Percentiles rank a stretch among this genome's conserved stretches.
phyloP scores from a whole-genome alignment of 2,888 invertebrate genomes.

The Philaethria dido region DNA sequence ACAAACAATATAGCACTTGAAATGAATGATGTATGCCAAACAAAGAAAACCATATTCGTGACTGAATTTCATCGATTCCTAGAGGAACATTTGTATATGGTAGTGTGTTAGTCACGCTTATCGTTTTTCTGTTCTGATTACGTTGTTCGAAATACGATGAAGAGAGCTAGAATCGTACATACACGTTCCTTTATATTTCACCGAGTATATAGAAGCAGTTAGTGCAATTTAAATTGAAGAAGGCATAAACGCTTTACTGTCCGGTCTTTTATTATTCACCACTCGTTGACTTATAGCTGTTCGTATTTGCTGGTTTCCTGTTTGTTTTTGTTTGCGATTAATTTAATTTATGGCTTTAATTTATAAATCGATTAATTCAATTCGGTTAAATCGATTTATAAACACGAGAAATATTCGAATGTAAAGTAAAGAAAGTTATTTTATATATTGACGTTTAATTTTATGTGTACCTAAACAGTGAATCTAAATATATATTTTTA shows the following conservation, averaged over 20 bases:
- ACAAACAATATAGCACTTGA: not conserved
- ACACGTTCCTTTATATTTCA: slow-evolving; percentile 33
- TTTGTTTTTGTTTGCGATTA: slow-evolving; percentile 38
- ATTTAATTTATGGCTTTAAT: slow-evolving; percentile 21
- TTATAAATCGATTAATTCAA: slow-evolving; percentile 15
- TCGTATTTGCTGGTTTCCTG: slow-evolving; percentile 57
- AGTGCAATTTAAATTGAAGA: slow-evolving; percentile 65
- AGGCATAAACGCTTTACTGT: slow-evolving; percentile 56
- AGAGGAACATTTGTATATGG: slow-evolving; percentile 43
- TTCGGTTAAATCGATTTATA: too few relatives aligned
- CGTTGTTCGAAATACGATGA: slow-evolving; percentile 32
- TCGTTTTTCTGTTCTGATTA: slow-evolving; percentile 40
- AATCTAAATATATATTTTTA: not conserved
- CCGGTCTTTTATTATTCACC: slow-evolving; percentile 66
- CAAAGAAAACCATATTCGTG: slow-evolving; percentile 20
- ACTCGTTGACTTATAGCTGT: slow-evolving; percentile 57
- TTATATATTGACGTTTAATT: too few relatives aligned
- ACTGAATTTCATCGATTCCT: slow-evolving; percentile 38
- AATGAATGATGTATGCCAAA: slow-evolving; percentile 1
- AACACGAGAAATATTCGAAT: too few relatives aligned
- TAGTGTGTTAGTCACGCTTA: slow-evolving; percentile 32
- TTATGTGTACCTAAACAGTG: not conserved
- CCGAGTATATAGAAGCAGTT: slow-evolving; percentile 51
- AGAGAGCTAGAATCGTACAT: slow-evolving; percentile 27
- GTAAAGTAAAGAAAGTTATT: too few relatives aligned